These are phyloP conservation scores for Ceratina japonica DNA, from an alignment of 1,140 invertebrate genomes.

Conservation along the genomic window DNA sequence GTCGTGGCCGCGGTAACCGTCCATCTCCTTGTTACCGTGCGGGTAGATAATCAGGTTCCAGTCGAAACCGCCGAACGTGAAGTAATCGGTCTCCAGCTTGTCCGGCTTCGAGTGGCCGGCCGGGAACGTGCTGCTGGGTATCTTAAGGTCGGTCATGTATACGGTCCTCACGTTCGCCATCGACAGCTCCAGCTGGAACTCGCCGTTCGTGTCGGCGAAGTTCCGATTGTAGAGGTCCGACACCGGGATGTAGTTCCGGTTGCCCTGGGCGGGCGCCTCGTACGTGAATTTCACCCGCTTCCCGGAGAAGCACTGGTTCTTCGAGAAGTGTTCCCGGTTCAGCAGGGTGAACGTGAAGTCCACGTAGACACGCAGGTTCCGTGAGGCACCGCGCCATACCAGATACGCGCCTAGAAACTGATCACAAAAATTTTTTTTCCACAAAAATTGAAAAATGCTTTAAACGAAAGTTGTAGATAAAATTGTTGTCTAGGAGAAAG, in stretches of 20 bases:
- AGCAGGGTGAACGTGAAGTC: slow-evolving; percentile 92
- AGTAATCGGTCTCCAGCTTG: slow-evolving; percentile 86
- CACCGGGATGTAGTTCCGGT: slow-evolving; percentile 89
- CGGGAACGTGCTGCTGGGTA: slow-evolving; percentile 74
- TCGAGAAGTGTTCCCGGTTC: slow-evolving; percentile 92
- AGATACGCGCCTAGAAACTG: slow-evolving; percentile 89
- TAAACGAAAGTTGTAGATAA: too few species aligned
- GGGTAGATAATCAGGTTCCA: slow-evolving; percentile 90
- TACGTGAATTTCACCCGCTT: slow-evolving; percentile 89
- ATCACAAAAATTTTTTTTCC: too few species aligned
- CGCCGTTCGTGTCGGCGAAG: slow-evolving; percentile 91
- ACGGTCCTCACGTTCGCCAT: slow-evolving; percentile 89
- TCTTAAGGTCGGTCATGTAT: slow-evolving; percentile 84
- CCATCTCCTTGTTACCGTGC: slow-evolving; percentile 80
- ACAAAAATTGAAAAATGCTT: too few species aligned
- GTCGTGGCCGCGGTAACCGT: slow-evolving; percentile 73
- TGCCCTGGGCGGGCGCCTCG: slow-evolving; percentile 88
- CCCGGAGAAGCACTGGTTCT: slow-evolving; percentile 90
- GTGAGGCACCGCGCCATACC: slow-evolving; percentile 87
- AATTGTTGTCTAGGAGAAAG: too few species aligned
- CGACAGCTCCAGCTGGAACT: slow-evolving; percentile 90
- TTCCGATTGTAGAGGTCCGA: slow-evolving; percentile 87
- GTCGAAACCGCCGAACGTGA: slow-evolving; percentile 90
- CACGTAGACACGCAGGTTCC: slow-evolving; percentile 88
- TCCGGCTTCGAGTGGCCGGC: slow-evolving; percentile 74